A percentile compares a stretch with the other conserved stretches of the same genome.
Evolutionary conservation across 64 coral and sea anemone genomes (phyloP).

Genomic region (Stichodactyla helianthus): DNA sequence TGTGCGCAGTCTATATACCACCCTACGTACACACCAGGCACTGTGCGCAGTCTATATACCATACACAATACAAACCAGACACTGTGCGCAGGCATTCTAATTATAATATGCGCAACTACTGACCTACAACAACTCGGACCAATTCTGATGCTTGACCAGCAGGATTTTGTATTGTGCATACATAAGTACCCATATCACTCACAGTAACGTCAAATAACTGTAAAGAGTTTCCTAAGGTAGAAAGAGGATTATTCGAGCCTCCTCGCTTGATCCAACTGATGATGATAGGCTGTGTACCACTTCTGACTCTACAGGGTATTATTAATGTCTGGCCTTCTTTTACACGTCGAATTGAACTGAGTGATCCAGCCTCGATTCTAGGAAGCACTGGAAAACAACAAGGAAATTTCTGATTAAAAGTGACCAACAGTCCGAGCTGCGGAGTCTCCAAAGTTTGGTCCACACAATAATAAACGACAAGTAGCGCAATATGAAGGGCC

Average conservation of each 20-base stretch:
- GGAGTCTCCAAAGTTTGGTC: too few species aligned
- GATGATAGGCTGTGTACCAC: slow-evolving; percentile 34
- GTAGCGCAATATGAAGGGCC: too few species aligned
- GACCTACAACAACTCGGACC: slow-evolving; percentile 36
- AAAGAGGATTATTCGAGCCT: neutral
- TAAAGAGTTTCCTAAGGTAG: slow-evolving; percentile 11
- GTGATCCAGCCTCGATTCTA: slow-evolving; percentile 11
- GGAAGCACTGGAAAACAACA: slow-evolving; percentile 9
- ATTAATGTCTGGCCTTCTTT: slow-evolving; percentile 14
- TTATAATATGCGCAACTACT: slow-evolving; percentile 11
- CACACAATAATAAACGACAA: too few species aligned
- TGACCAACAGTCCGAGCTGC: too few species aligned
- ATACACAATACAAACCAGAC: too few species aligned
- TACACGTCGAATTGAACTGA: slow-evolving; percentile 12
- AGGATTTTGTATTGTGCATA: slow-evolving; percentile 63
- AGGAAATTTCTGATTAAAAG: neutral
- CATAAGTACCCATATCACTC: slow-evolving; percentile 63
- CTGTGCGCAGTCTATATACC: too few species aligned
- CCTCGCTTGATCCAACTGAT: slow-evolving; percentile 46
- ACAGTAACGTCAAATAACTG: slow-evolving; percentile 40
- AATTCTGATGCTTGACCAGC: slow-evolving; percentile 38
- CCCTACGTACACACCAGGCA: too few species aligned
- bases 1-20: too few species aligned
- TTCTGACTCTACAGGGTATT: slow-evolving; percentile 1
- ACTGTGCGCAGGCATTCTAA: too few species aligned